Base-by-base conservation (phyloP, 2,888 invertebrate genomes). In the Zaprionus obscuricornis region DNA sequence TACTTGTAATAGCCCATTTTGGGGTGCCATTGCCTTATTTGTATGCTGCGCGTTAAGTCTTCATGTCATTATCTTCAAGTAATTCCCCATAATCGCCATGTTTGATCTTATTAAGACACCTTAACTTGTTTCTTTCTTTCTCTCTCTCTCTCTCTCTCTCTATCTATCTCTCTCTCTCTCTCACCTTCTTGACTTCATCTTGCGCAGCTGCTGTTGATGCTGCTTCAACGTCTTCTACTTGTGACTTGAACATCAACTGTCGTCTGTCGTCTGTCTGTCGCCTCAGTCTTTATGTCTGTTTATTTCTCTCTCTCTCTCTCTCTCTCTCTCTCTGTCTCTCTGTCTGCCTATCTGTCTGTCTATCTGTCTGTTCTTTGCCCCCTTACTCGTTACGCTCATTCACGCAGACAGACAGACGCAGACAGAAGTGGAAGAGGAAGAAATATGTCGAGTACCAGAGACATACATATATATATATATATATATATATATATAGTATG, bases 81-180 rank as follows among this genome's bases (percentile, higher is more conserved):
- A 79, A 79, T 83, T 83, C 85, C 67, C 42, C 70, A 83, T 83
- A 85, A 81, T 85, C 81, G 70, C 64, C 81, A 67, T 79, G 70
- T 65, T 85, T 83, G 81, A 81, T 85, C 70, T 70, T 83, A 81
- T 81, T 81, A 85, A 81, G 85, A 79, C 85, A 85, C 81, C 77
- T 73, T 66, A 79, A 79, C 77, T 68, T 73, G 85, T 79, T 85
- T 66, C 56, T 42, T 47, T 47, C 29, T 29, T 34, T 54, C 47
- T 60, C 60, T 54, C 51, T 29, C 36, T 45, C n/a, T 22, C 10
- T 7, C 18, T 50, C 10, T 26, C 39, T 39, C 24, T 42, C n/a
- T 29, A 40, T 11, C 8, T 29, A 14, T 17, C 26, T 20, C 40
- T 33, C 40, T 29, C 51, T 42, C 22, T 22, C 14, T 24, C 7